These are phyloP conservation scores for Rhodophaea formosa DNA, from an alignment of 2,888 invertebrate genomes.

Conservation along the genomic window DNA sequence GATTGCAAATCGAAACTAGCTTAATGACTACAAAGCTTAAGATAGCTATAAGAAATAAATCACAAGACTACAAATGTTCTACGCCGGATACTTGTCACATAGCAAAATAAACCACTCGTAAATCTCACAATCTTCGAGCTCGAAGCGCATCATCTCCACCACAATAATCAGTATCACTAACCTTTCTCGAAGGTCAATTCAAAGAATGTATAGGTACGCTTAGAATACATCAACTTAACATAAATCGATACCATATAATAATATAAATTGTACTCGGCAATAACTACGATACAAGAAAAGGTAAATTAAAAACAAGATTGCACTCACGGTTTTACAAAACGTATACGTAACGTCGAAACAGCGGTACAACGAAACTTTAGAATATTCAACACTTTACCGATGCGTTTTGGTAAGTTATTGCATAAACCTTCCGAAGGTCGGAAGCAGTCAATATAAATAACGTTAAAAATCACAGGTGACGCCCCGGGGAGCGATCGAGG, in stretches of 20 bases:
- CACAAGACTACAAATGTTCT: slow-evolving; percentile 64
- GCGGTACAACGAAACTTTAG: slow-evolving; percentile 63
- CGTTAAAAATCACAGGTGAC: slow-evolving; percentile 55
- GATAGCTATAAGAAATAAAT: slow-evolving; percentile 72
- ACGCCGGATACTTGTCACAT: slow-evolving; percentile 61
- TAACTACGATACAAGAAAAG: slow-evolving; percentile 57
- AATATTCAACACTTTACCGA: slow-evolving; percentile 75
- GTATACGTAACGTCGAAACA: slow-evolving; percentile 46
- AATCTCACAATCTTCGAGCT: slow-evolving; percentile 58
- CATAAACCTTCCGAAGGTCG: slow-evolving; percentile 54
- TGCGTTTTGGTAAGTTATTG: slow-evolving; percentile 55
- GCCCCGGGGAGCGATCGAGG: slow-evolving; percentile 30
- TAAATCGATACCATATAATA: slow-evolving; percentile 62
- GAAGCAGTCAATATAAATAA: slow-evolving; percentile 60
- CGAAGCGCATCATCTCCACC: slow-evolving; percentile 62
- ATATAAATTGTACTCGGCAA: slow-evolving; percentile 69
- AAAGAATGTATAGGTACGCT: slow-evolving; percentile 80
- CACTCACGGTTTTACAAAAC: slow-evolving; percentile 56
- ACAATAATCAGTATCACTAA: slow-evolving; percentile 78
- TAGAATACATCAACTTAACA: slow-evolving; percentile 73
- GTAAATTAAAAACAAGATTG: slow-evolving; percentile 58
- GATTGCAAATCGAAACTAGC: slow-evolving; percentile 65
- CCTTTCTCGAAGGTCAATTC: slow-evolving; percentile 79
- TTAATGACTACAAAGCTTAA: slow-evolving; percentile 73
- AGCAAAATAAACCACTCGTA: slow-evolving; percentile 57